Evolutionary conservation across 2,113 vertebrate species (phyloP).

Genomic region (Sceloporus tristichus): DNA sequence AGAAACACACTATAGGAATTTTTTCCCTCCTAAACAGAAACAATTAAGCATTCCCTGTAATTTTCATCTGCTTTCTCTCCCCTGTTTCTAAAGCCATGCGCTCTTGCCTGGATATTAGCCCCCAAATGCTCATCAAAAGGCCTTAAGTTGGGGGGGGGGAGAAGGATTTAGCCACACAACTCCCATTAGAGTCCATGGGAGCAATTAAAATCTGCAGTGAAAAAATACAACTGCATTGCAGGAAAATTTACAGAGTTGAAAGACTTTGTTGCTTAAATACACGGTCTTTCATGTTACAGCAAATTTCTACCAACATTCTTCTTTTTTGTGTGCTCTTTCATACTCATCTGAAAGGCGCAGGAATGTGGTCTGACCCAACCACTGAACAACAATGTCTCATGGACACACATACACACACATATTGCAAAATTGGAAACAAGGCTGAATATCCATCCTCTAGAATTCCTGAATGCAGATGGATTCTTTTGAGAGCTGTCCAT

Average conservation of each 20-base stretch:
- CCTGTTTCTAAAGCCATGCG: conserved; percentile 62
- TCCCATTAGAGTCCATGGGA: conserved; percentile 61
- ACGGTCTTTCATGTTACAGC: not conserved
- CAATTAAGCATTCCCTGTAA: conserved; percentile 75
- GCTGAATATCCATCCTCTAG: not conserved
- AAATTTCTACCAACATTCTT: not conserved
- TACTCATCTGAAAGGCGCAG: not conserved
- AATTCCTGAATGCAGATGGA: not conserved
- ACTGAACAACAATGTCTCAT: not conserved
- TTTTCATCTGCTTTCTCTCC: conserved; percentile 71
- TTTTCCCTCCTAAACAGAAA: conserved; percentile 79
- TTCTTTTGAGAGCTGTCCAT: not conserved
- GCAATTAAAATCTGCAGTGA: conserved; percentile 36
- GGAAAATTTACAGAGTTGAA: conserved; percentile 41
- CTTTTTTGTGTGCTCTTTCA: conserved; percentile 13
- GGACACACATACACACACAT: not conserved
- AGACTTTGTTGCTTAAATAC: conserved; percentile 46
- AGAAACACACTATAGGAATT: conserved; percentile 74
- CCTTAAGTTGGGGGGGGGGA: conserved; percentile 21
- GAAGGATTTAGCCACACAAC: conserved; percentile 60
- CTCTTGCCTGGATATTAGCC: conserved; percentile 68
- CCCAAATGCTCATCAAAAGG: conserved; percentile 60
- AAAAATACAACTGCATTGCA: conserved; percentile 40
- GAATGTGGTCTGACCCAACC: not conserved
- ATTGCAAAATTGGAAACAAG: not conserved